A percentile compares a stretch with the other conserved stretches of the same genome.
These are phyloP conservation scores for Pleuronectes platessa DNA, from an alignment of 2,113 vertebrate species.

Conservation along the genomic window DNA sequence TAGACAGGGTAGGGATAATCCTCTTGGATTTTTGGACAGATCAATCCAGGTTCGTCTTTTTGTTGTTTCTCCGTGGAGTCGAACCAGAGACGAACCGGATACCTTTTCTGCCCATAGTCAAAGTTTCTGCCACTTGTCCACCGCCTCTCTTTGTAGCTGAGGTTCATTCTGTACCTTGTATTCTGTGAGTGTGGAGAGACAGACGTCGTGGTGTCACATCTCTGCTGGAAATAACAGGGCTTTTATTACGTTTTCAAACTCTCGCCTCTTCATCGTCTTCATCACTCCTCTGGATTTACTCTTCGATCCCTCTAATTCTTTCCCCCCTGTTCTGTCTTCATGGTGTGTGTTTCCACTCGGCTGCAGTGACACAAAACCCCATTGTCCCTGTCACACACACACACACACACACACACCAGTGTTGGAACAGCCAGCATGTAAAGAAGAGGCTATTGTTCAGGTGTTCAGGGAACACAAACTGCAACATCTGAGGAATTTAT, in stretches of 20 bases:
- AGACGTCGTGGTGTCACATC: neutral
- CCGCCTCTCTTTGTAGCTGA: conserved; percentile 2
- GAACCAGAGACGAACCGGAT: too few relatives aligned
- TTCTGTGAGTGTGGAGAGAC: conserved; percentile 15
- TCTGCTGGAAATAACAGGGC: conserved; percentile 38
- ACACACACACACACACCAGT: too few relatives aligned
- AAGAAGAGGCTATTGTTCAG: too few relatives aligned
- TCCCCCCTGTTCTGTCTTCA: conserved; percentile 24
- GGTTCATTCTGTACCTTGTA: neutral
- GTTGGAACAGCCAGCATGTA: too few relatives aligned
- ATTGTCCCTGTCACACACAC: neutral
- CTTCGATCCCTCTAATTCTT: conserved; percentile 59
- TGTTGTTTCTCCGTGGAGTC: too few relatives aligned
- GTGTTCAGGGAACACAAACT: too few relatives aligned
- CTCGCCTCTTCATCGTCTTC: conserved; percentile 38
- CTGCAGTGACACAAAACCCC: conserved; percentile 67
- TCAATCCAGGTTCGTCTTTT: too few relatives aligned
- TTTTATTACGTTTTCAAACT: conserved; percentile 26
- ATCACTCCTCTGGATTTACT: conserved; percentile 35
- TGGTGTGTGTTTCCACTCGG: conserved; percentile 64
- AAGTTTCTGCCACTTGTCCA: too few relatives aligned
- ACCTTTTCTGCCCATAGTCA: too few relatives aligned
- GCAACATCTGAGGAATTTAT: too few relatives aligned
- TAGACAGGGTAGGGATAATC: too few relatives aligned
- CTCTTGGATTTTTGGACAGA: too few relatives aligned